phyloP scores from a whole-genome alignment of 2,888 invertebrate species.

The Thecophora atra region DNA sequence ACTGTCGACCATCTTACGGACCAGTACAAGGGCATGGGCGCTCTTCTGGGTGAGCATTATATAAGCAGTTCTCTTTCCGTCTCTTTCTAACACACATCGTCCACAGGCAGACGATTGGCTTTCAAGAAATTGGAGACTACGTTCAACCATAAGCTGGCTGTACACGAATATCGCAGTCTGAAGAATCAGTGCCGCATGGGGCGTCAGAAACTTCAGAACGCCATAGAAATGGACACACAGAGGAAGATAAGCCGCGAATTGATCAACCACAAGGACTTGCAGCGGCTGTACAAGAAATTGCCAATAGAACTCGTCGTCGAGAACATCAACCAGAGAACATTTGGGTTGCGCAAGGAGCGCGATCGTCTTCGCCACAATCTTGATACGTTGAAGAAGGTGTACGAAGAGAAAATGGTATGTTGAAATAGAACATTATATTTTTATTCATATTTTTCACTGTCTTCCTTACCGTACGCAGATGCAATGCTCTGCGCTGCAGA shows the following conservation, averaged over 20 bases:
- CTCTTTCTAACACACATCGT: too few relatives aligned
- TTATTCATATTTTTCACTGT: too few relatives aligned
- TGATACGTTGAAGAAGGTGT: constrained; percentile 51
- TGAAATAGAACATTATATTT: too few relatives aligned
- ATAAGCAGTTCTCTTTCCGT: too few relatives aligned
- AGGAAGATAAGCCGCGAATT: constrained; percentile 58
- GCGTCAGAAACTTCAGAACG: constrained; percentile 56
- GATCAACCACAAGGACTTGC: constrained; percentile 60
- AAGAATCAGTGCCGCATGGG: constrained; percentile 59
- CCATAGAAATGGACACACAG: constrained; percentile 54
- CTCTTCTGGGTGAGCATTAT: constrained; percentile 55
- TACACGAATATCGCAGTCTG: constrained; percentile 51
- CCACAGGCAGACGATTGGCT: constrained; percentile 52
- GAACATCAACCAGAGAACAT: constrained; percentile 63
- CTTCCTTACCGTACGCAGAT: neutral
- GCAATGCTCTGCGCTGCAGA: constrained; percentile 49
- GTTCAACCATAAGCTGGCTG: constrained; percentile 51
- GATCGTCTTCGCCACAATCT: constrained; percentile 59
- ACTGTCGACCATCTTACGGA: constrained; percentile 55
- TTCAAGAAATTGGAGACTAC: constrained; percentile 55
- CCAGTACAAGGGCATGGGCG: constrained; percentile 60
- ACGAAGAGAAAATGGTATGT: constrained; percentile 54
- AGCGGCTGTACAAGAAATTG: constrained; percentile 61
- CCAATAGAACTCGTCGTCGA: constrained; percentile 60
- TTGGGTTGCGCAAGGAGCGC: constrained; percentile 61